Percentiles rank a stretch among this genome's conserved stretches.
Evolutionary conservation across 2,888 invertebrate genomes (phyloP).

Genomic region (Protodeltote pygarga): DNA sequence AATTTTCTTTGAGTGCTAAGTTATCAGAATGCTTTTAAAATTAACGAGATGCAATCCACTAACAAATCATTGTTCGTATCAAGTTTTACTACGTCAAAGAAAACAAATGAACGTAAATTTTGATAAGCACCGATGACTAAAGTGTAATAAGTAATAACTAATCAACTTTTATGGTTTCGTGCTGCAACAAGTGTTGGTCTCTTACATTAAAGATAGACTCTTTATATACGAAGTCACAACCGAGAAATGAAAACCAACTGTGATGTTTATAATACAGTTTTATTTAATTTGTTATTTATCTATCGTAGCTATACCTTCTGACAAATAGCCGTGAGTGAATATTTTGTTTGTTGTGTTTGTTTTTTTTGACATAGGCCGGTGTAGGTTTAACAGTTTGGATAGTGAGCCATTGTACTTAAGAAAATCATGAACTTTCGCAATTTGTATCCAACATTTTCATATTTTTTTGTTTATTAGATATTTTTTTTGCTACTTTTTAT

Average conservation of each 20-base stretch:
- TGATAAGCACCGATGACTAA: conserved; percentile 43
- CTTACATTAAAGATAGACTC: neutral
- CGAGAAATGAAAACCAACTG: neutral
- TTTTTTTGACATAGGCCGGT: too few species aligned
- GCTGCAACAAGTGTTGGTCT: conserved; percentile 46
- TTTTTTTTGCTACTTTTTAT: too few species aligned
- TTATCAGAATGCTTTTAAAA: conserved; percentile 26
- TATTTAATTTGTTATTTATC: too few species aligned
- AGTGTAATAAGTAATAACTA: conserved; percentile 39
- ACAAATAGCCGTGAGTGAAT: too few species aligned
- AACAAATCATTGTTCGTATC: conserved; percentile 27
- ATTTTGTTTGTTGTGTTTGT: too few species aligned
- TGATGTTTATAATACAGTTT: too few species aligned
- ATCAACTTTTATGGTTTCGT: conserved; percentile 38
- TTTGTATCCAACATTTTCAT: too few species aligned
- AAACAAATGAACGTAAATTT: conserved; percentile 48
- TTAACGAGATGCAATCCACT: conserved; percentile 26
- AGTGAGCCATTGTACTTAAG: too few species aligned
- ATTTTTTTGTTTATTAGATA: too few species aligned
- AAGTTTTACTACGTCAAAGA: conserved; percentile 24
- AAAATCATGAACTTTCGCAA: too few species aligned
- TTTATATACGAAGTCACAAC: neutral
- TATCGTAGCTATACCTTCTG: too few species aligned
- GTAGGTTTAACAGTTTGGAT: too few species aligned
- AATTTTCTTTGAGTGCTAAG: conserved; percentile 8